Percentiles rank a stretch among this genome's conserved stretches.
These are phyloP conservation scores for Panthera uncia DNA, from an alignment of 2,113 vertebrate species.

Conservation along the genomic window DNA sequence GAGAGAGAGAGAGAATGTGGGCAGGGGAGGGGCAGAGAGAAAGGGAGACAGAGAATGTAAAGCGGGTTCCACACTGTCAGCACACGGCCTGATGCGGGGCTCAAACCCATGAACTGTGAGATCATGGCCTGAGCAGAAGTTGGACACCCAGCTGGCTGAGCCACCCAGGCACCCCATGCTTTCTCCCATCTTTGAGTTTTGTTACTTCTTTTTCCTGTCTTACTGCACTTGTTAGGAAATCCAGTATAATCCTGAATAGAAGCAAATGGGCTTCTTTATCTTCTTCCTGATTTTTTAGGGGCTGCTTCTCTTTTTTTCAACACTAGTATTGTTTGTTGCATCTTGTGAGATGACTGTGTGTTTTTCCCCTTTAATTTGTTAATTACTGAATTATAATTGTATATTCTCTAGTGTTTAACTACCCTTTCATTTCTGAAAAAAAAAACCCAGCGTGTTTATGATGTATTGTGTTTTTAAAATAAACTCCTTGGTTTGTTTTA, in stretches of 20 bases:
- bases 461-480: conserved; percentile 12
- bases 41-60: no score
- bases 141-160: no score
- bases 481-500: not conserved
- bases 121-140: no score
- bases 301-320: not conserved
- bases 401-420: conserved; percentile 6
- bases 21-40: no score
- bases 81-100: no score
- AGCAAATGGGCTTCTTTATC: not conserved
- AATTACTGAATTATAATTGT: not conserved
- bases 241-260: not conserved
- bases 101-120: no score
- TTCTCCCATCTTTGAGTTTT: no score
- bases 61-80: no score
- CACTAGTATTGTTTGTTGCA: not conserved
- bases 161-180: no score
- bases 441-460: not conserved
- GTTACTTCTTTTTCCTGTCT: no score
- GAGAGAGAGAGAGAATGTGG: no score
- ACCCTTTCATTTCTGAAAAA: not conserved
- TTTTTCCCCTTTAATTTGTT: not conserved
- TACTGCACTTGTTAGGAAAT: not conserved
- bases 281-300: not conserved
- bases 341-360: not conserved